Evolutionary conservation across 2,888 invertebrate species (phyloP).

Genomic region (Caradrina kadenii): DNA sequence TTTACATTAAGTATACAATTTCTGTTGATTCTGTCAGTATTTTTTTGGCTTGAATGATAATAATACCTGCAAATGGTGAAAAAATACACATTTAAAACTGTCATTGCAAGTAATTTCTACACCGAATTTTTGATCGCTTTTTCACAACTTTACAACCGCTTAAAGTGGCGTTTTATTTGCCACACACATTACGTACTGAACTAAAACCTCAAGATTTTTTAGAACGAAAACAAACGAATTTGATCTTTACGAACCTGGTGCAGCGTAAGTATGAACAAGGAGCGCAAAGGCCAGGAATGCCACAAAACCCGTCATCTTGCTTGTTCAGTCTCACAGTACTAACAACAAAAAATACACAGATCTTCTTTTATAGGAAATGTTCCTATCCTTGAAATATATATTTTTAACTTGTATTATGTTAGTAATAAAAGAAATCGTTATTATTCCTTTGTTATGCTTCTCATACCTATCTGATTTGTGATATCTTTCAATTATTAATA

Average conservation of each 20-base stretch:
- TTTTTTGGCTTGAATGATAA: too few species aligned
- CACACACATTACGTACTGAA: neutral
- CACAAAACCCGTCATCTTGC: conserved; percentile 14
- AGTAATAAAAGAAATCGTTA: neutral
- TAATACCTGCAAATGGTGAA: too few species aligned
- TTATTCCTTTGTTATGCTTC: too few species aligned
- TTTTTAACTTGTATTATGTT: neutral
- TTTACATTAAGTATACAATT: too few species aligned
- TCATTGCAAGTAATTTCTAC: too few species aligned
- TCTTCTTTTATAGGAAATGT: conserved; percentile 10
- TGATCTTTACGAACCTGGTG: conserved; percentile 8
- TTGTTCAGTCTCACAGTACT: conserved; percentile 6
- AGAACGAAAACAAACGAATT: neutral
- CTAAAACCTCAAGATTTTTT: too few species aligned
- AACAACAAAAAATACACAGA: conserved; percentile 1
- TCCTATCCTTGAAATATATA: neutral
- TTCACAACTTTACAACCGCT: neutral
- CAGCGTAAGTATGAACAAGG: neutral
- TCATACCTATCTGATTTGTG: too few species aligned
- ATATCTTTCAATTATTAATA: too few species aligned
- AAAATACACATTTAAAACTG: too few species aligned
- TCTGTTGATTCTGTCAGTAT: too few species aligned
- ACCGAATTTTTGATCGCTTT: too few species aligned
- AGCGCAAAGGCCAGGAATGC: neutral
- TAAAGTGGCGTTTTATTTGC: neutral